Evolutionary conservation across 2,888 invertebrate species (phyloP).

Genomic region (Tiliacea aurago): DNA sequence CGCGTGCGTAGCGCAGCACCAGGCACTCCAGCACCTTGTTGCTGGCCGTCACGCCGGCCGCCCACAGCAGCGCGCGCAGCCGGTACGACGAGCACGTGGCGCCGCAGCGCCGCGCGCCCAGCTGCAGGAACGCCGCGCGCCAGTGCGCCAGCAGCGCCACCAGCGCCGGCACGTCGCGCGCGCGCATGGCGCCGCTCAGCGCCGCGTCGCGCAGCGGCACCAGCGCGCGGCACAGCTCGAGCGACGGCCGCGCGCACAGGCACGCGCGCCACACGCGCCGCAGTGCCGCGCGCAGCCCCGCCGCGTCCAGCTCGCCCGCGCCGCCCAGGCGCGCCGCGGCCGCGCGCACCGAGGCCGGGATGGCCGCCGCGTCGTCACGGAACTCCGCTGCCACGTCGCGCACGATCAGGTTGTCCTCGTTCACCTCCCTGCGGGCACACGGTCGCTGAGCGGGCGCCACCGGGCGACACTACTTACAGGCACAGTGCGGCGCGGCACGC

Average conservation of each 20-base stretch:
- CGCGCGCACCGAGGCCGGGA: slow-evolving; percentile 40
- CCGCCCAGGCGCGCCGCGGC: slow-evolving; percentile 43
- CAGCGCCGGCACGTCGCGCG: slow-evolving; percentile 91
- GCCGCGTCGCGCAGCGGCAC: slow-evolving; percentile 92
- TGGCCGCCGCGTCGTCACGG: slow-evolving; percentile 68
- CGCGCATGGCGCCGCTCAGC: slow-evolving; percentile 91
- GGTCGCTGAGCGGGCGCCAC: background rate
- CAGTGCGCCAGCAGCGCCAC: slow-evolving; percentile 90
- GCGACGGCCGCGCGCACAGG: slow-evolving; percentile 79
- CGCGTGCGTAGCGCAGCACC: slow-evolving; percentile 92
- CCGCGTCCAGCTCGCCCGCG: slow-evolving; percentile 61
- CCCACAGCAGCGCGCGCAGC: slow-evolving; percentile 92
- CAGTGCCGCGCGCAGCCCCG: slow-evolving; percentile 63
- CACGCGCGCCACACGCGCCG: slow-evolving; percentile 83
- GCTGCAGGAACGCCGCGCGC: slow-evolving; percentile 65
- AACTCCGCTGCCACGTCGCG: slow-evolving; percentile 92
- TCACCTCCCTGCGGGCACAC: slow-evolving; percentile 92
- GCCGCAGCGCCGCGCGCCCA: slow-evolving; percentile 79
- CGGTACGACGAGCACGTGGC: slow-evolving; percentile 82
- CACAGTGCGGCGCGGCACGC: slow-evolving; percentile 54
- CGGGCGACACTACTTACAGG: background rate
- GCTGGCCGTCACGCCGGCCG: slow-evolving; percentile 92
- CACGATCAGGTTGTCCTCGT: slow-evolving; percentile 93
- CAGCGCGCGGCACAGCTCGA: slow-evolving; percentile 92
- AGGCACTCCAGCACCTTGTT: slow-evolving; percentile 93